These are phyloP conservation scores for Eilema caniola DNA, from an alignment of 2,888 invertebrate genomes.

Conservation along the genomic window DNA sequence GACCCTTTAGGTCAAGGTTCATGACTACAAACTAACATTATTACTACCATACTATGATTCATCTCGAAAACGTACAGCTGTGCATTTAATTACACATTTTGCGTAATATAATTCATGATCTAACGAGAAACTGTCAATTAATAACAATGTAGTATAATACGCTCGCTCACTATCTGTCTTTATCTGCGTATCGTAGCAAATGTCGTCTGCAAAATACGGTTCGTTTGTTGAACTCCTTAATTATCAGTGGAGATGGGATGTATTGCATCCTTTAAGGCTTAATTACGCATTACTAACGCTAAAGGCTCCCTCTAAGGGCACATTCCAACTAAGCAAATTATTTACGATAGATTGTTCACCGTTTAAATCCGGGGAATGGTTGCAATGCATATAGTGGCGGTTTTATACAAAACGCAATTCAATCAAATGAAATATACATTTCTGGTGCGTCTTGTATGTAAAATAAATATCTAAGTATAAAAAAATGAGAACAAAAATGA, in stretches of 20 bases:
- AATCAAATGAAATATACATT: not conserved
- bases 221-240: slow-evolving; percentile 58
- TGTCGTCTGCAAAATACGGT: slow-evolving; percentile 50
- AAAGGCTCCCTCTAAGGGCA: slow-evolving; percentile 49
- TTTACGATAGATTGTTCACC: slow-evolving; percentile 15
- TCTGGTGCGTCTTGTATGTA: not conserved
- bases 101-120: slow-evolving; percentile 38
- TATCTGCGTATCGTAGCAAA: slow-evolving; percentile 47
- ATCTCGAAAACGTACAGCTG: not conserved
- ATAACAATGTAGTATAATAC: slow-evolving; percentile 44
- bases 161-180: slow-evolving; percentile 36
- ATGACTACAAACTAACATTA: not conserved
- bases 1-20: not conserved
- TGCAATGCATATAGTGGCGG: not conserved
- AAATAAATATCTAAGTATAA: not conserved
- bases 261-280: slow-evolving; percentile 65
- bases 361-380: not conserved
- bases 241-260: slow-evolving; percentile 58
- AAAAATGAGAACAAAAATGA: too few species aligned
- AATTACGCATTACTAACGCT: slow-evolving; percentile 58
- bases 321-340: slow-evolving; percentile 21
- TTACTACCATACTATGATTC: not conserved
- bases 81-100: slow-evolving; percentile 11
- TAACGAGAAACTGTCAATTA: slow-evolving; percentile 45
- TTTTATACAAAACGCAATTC: not conserved